These are phyloP conservation scores for Lasioglossum oenotherae DNA, from an alignment of 2,888 invertebrate species.

Conservation along the genomic window DNA sequence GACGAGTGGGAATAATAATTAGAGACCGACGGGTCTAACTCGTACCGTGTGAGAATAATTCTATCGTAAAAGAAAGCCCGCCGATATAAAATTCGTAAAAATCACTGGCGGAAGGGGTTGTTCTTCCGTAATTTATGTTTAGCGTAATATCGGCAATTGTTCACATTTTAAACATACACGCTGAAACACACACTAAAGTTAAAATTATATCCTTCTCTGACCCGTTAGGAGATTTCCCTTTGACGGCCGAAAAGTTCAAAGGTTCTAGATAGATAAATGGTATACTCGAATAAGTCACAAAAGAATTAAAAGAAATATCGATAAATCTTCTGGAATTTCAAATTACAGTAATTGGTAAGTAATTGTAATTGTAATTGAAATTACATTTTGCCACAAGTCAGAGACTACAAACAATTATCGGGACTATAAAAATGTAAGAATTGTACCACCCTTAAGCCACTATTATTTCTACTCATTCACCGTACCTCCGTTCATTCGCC, in stretches of 20 bases:
- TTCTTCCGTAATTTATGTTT: constrained; percentile 4
- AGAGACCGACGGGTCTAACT: constrained; percentile 40
- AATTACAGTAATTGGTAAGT: no score
- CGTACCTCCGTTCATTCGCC: no score
- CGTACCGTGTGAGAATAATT: constrained; percentile 42
- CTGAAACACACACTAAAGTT: neutral
- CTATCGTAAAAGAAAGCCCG: neutral
- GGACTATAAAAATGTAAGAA: no score
- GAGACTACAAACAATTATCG: no score
- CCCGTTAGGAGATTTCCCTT: neutral
- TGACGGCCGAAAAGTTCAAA: neutral
- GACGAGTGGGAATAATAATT: constrained; percentile 67
- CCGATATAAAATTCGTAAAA: constrained; percentile 31
- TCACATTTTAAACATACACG: neutral
- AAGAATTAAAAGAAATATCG: no score
- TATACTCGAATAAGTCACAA: neutral
- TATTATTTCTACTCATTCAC: no score
- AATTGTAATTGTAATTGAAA: no score
- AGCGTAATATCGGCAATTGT: neutral
- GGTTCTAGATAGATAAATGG: neutral
- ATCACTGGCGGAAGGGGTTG: neutral
- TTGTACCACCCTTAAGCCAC: no score
- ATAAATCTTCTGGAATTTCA: no score
- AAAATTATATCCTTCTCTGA: neutral
- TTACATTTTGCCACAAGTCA: no score